Evolutionary conservation across 2,113 vertebrate species (phyloP), one percentile per base, ranked within the genome.

Genomic region (Zapus hudsonius): DNA sequence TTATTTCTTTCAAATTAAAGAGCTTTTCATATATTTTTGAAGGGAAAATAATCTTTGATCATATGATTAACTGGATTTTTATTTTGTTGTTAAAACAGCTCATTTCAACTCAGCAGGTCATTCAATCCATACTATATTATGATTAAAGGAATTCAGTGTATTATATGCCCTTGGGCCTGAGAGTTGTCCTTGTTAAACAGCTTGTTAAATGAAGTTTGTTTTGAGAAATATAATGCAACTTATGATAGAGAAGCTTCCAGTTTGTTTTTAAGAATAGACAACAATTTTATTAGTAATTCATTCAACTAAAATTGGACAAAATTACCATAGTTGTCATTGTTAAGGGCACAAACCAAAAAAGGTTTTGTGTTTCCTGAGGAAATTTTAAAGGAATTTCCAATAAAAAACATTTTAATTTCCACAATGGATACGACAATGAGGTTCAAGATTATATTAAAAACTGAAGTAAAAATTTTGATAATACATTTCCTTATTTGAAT

Each of bases 1-100:
- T 10, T 57, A 92, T 89, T 92, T 67, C 44, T 27, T 72, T 25
- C 25, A 1, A 73, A 91, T 96, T 87, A 92, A 96, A 88, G n/a
- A 19, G 3, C 2, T 47, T 89, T 75, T 93, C 25, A 57, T 31
- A 0, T 22, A 66, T 66, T 66, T 29, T 66, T 13, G 13, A 31
- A 92, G 87, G 74, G 78, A 74, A 10, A 88, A 1, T 69, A 0
- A 89, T 72, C 90, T 93, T 86, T 69, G n/a, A 0, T 84, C 85
- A 69, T 89, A 29, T 88, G 13, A 29, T 64, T 89, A 93, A 23
- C 17, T 44, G 2, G 20, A 84, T 81, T 84, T 36, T 91, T 36
- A 91, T 74, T 93, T 82, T 94, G 23, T 64, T 84, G 27, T 94
- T 92, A 87, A 79, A 13, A 79, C 2, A 86, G 52, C 90, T 76